Base-by-base conservation (phyloP, 2,888 invertebrate genomes). In the Pimpla rufipes region DNA sequence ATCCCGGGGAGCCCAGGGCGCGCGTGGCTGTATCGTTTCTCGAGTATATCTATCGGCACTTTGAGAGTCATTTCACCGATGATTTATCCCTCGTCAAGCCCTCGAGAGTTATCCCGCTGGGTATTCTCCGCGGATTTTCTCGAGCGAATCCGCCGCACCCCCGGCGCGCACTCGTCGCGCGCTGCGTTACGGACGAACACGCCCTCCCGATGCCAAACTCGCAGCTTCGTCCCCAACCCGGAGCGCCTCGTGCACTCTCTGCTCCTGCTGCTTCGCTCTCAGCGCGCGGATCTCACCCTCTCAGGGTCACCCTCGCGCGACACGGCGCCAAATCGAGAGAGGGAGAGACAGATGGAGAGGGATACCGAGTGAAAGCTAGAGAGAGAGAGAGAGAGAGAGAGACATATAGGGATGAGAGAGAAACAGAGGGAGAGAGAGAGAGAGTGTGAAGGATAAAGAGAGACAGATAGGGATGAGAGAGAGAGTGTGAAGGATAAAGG, bases 71-170 rank as follows among this genome's bases (percentile, higher is more conserved):
- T 80, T 77, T 76, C 67, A 35, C 57, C 79, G 57, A 88, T 88
- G 88, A 89, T 88, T 89, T 90, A 90, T 91, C 89, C 89, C 89
- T 88, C 87, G 87, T 88, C 88, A 85, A 88, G 86, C 88, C 88
- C 59, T 50, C n/a, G 71, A 74, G 79, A 75, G 80, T 84, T 82
- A 79, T 62, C 78, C 85, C 78, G 79, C 81, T 85, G 80, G 71
- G 88, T 88, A 90, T 90, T 89, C 89, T 89, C 90, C 83, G 87
- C 86, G 88, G 90, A 90, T 90, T 90, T 89, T 83, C 85, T 29
- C 21, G 85, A 88, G 85, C 84, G 87, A 86, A 86, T 87, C 35
- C 50, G n/a, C 11, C 21, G 23, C 18, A n/a, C n/a, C n/a, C n/a
- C n/a, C n/a, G 81, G 81, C 85, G 86, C 84, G 85, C n/a, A n/a